These are phyloP conservation scores for Steinernema carpocapsae DNA, from an alignment of 2,888 invertebrate species.

Conservation along the genomic window DNA sequence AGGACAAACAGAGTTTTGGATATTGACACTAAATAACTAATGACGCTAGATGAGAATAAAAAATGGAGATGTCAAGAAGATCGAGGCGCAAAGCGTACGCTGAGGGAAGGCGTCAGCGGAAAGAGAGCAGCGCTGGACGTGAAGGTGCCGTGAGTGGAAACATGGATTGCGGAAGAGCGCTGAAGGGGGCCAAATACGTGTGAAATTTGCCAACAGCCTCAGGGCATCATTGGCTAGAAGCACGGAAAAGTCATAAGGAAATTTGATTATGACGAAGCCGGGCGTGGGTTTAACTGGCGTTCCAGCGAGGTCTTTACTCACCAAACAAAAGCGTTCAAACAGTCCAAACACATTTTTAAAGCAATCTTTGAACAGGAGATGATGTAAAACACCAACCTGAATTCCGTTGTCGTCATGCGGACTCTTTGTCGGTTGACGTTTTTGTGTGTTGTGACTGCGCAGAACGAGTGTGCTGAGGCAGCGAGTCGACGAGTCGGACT, in stretches of 20 bases:
- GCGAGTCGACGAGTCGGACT: no score
- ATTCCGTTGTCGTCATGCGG: background rate
- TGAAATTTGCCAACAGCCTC: background rate
- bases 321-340: no score
- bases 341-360: no score
- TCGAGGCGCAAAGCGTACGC: background rate
- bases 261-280: background rate
- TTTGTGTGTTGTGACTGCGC: background rate
- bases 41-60: background rate
- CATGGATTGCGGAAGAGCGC: background rate
- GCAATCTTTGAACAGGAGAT: no score
- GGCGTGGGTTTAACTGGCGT: no score
- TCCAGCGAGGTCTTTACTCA: no score
- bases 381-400: background rate
- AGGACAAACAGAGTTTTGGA: background rate
- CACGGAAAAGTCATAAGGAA: background rate
- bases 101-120: background rate
- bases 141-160: background rate
- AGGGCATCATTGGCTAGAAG: background rate
- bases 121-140: background rate
- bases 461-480: background rate
- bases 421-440: slow-evolving; percentile 1
- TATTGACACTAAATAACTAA: background rate
- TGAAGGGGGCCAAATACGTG: background rate
- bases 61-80: background rate